Base-by-base conservation (phyloP, 2,113 vertebrate species). In the Mormyrus iriodes region DNA sequence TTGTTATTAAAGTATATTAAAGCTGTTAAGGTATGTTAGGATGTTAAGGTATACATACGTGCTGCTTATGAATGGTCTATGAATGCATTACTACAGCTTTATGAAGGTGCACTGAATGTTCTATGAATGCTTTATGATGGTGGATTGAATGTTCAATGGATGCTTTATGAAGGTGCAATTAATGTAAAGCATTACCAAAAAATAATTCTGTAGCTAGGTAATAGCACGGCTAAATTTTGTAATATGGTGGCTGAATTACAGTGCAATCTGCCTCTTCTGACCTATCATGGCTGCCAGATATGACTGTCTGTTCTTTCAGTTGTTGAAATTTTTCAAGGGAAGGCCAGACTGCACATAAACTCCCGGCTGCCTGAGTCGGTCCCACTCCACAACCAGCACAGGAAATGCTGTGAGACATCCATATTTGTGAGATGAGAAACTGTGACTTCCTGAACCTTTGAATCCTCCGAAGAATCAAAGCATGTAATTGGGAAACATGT, bases 361-460 rank as follows among this genome's bases (percentile, higher is more conserved):
- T 48, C 48, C 73, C 48, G 52, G 88, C 31, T 55, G 44, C 44
- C 61, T 21, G 27, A 51, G 27, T 52, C 76, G 24, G 44, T 10
- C 39, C 69, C 17, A 52, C 44, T 65, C 69, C 69, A 51, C 15
- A 49, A 52, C 27, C 46, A 52, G 13, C 61, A 83, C 48, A 52
- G 88, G 73, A 96, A 95, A 95, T 93, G 90, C 93, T 94, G 91
- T 76, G 27, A 92, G 91, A 91, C 91, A 91, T 94, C 91, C 88
- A 92, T 93, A 92, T 94, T 93, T 95, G 90, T 92, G 92, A 93
- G 92, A 94, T 94, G 94, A 95, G 94, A 94, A 96, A 93, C 91
- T 89, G 89, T 92, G 93, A 94, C 94, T 93, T 95, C 90, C 92
- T 94, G 94, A 95, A 95, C 94, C 46, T 93, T 89, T 91, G 90